phyloP scores from a whole-genome alignment of 2,113 vertebrate species.

The Bubo bubo region DNA sequence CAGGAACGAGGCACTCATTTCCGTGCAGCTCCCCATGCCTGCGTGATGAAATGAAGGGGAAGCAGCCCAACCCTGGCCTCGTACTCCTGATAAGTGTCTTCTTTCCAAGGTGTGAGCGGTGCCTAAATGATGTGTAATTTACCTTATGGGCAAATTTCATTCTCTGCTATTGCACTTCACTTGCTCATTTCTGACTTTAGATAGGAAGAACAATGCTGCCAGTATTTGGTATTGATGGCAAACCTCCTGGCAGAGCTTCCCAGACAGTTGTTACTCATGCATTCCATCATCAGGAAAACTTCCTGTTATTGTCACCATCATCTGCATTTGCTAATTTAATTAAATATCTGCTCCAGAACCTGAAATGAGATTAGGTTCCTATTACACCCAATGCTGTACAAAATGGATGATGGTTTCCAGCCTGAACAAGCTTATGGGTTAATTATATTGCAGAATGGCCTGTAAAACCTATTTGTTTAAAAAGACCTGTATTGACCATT shows the following conservation, averaged over 20 bases:
- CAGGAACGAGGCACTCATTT: not conserved
- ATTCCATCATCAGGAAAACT: not conserved
- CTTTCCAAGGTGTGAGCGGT: not conserved
- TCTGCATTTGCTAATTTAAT: not conserved
- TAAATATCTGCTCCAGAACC: not conserved
- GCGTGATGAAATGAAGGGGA: not conserved
- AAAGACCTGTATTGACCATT: not conserved
- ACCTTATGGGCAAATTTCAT: not conserved
- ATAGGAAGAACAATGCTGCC: not conserved
- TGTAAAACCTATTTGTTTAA: not conserved
- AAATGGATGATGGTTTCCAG: not conserved
- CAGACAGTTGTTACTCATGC: not conserved
- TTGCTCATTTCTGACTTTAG: accelerated
- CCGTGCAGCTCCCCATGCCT: not conserved
- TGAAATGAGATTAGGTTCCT: slow-evolving; percentile 5
- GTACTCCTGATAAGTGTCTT: not conserved
- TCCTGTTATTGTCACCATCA: not conserved
- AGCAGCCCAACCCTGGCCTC: not conserved
- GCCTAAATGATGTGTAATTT: accelerated
- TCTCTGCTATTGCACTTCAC: not conserved
- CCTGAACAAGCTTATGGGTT: not conserved
- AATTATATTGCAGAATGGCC: not conserved
- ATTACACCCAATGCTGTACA: not conserved
- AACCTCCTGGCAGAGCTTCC: not conserved
- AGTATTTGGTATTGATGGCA: not conserved